Percentiles rank a stretch among this genome's conserved stretches.
These are phyloP conservation scores for Ormia ochracea DNA, from an alignment of 2,888 invertebrate genomes.

Conservation along the genomic window DNA sequence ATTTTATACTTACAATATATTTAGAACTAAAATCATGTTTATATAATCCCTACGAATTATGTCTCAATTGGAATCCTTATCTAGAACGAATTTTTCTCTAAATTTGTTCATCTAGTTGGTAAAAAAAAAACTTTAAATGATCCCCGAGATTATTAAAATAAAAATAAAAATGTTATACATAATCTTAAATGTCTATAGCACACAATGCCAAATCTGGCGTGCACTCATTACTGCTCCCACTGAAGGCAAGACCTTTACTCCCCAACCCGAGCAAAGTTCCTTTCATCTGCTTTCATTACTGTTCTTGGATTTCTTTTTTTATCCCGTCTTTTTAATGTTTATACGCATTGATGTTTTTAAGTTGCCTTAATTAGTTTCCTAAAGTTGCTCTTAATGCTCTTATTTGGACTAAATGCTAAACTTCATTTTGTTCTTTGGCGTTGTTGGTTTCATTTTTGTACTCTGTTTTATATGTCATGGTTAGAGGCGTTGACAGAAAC, in stretches of 20 bases:
- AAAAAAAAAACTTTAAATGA: no score
- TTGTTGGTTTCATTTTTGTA: constrained; percentile 4
- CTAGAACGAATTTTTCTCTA: no score
- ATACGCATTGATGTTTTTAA: constrained; percentile 63
- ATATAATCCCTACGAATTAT: no score
- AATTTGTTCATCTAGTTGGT: no score
- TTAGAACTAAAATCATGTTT: no score
- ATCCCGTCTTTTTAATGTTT: constrained; percentile 51
- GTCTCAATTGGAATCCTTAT: no score
- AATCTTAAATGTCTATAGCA: no score
- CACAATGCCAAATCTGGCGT: no score
- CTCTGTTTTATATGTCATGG: constrained; percentile 51
- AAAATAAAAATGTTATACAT: no score
- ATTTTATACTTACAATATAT: no score
- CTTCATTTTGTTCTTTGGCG: not conserved
- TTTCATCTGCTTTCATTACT: not conserved
- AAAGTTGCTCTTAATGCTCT: constrained; percentile 68
- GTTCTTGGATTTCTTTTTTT: not conserved
- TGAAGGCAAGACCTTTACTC: not conserved
- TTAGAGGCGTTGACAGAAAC: constrained; percentile 55
- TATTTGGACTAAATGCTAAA: constrained; percentile 54
- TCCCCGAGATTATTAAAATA: no score
- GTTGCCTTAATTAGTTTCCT: constrained; percentile 74
- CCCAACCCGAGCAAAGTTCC: not conserved
- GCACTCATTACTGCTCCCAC: no score